Evolutionary conservation across 1,140 invertebrate species (phyloP), one percentile per base, ranked within the genome.

Genomic region (Chrysoperla carnea): DNA sequence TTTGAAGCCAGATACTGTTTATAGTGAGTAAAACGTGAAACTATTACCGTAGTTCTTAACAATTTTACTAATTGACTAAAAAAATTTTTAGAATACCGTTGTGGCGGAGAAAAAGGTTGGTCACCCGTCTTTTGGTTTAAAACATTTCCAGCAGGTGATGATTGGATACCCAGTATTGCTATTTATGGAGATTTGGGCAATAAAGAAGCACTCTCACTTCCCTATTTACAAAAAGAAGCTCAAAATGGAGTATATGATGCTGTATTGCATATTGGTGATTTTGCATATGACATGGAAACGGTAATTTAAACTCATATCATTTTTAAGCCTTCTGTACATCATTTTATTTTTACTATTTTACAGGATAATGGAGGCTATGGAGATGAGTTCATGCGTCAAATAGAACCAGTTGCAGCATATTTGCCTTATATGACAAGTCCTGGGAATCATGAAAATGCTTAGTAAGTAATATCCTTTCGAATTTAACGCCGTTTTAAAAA

Each of bases 251-350:
- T 75, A 48, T 92, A 88, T 60, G 87, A 97, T 66, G 73, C 83
- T 46, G 77, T 90, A 42, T 68, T 96, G 37, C 92, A 97, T 67
- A 84, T 93, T 46, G 92, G 91, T 1, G 90, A 94, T 70, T 87
- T 97, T 69, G 92, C 91, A 0, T 98, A 97, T 66, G 85, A 97
- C 60, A 86, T 98, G 83, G 66, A 90, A 62, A 67, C 74, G 1
- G 76, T 77, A 65, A 66, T 66, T 54, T 17, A 6, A 14, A 13
- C 17, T 23, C 17, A 29, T 13, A n/a, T 44, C 13, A 39, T 23
- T 23, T 23, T 23, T 3, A 23, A 23, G 2, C 5, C 2, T 3
- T 23, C 2, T 23, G 5, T 23, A 23, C 17, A 2, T 23, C 17
- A 23, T 3, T 2, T 23, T 3, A 23, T 23, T 23, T 23, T 23